phyloP scores from a whole-genome alignment of 2,797 vertebrate genomes.

The Myotis findleyi region DNA sequence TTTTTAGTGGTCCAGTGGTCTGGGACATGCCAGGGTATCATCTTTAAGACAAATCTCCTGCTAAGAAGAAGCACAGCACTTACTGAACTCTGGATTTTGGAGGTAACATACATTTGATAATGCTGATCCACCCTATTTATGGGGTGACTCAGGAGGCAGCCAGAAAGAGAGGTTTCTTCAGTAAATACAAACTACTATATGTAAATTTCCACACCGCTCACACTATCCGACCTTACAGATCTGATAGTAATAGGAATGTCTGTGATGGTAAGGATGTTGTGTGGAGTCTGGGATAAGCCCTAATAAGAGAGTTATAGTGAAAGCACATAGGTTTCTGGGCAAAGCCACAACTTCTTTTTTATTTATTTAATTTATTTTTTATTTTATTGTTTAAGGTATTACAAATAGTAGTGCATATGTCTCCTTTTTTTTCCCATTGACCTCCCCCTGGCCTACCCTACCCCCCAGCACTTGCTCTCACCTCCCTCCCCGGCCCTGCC shows the following conservation, averaged over 20 bases:
- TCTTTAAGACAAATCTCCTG: neutral
- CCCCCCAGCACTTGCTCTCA: too few relatives aligned
- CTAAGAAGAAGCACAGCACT: neutral
- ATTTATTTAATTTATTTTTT: too few relatives aligned
- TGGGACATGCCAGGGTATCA: neutral
- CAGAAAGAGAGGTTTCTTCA: neutral
- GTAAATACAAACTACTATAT: neutral
- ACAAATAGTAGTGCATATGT: too few relatives aligned
- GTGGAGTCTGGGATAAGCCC: neutral
- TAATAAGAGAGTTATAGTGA: neutral
- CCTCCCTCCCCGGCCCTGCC: rapidly evolving
- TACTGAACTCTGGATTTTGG: neutral
- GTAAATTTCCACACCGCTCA: neutral
- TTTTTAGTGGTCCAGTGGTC: neutral
- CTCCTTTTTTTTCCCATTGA: too few relatives aligned
- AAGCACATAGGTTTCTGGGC: neutral
- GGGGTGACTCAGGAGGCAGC: neutral
- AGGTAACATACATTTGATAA: neutral
- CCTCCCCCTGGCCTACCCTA: too few relatives aligned
- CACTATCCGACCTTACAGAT: neutral
- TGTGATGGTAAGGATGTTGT: neutral
- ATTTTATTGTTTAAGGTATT: too few relatives aligned
- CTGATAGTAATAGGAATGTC: neutral
- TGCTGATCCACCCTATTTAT: neutral
- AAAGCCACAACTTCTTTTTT: neutral